Evolutionary conservation across 2,888 invertebrate species (phyloP), one percentile per base, ranked within the genome.

Genomic region (Amphipyra berbera): DNA sequence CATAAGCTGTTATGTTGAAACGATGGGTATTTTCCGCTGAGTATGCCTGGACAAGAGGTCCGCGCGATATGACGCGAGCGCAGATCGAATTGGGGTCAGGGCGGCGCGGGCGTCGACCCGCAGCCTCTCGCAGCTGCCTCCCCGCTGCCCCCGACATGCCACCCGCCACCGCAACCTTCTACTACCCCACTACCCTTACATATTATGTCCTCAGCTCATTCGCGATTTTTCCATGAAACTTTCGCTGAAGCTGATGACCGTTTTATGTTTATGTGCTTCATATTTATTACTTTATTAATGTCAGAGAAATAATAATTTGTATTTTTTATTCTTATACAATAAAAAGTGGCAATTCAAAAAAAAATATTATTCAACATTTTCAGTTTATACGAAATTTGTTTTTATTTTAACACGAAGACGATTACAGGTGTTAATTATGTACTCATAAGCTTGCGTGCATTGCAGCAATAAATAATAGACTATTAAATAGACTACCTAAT

Each of bases 1-100:
- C 69, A 78, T 71, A 74, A 77, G 73, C 72, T 74, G 72, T 74
- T 73, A 75, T 87, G 83, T 87, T 86, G 85, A 85, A 89, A 88
- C 81, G 80, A 87, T 91, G 91, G 91, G 91, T 91, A 91, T 93
- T 94, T 94, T 94, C 94, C 94, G 89, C 89, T 89, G 85, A 85
- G 87, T 90, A 80, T 88, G 93, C 88, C 90, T 89, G 94, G 94
- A 93, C 91, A 89, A 91, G 90, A 89, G 90, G 90, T 89, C 90
- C 91, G 94, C 90, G 89, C 91, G 89, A 90, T 92, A 94, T 95
- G 95, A 94, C 93, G 94, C 91, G 93, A 90, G 92, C 90, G 90
- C 90, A 85, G 83, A 82, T 83, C 89, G 85, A 84, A 94, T 94
- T 94, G 93, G 87, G 94, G 95, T 95, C 93, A 94, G 93, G 93